Base-by-base conservation (phyloP, 2,888 invertebrate genomes). In the Odontothrips loti region DNA sequence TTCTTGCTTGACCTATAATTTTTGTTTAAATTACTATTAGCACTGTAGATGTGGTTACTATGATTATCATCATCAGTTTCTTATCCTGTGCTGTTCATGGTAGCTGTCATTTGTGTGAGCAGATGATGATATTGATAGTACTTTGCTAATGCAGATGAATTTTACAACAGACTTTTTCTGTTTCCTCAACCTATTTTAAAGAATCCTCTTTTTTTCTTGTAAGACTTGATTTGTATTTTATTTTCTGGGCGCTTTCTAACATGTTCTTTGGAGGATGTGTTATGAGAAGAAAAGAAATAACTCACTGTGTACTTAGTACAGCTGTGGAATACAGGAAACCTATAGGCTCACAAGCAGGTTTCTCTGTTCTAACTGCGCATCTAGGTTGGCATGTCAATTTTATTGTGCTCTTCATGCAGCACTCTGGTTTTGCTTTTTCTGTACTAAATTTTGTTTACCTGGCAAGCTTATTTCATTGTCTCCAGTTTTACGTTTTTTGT, bases 301-400 rank as follows among this genome's bases (percentile, higher is more conserved):
- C 58, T n/a, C 15, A n/a, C 58, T 58, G 58, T 58, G 58, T 58
- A 58, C 58, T 58, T 58, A 17, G 58, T 27, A 75, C 27, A 75
- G 68, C 10, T 23, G 68, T 75, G 68, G 0, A 27, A 58, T 15
- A 58, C 10, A 58, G 34, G 34, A 43, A 43, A 2, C 34, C n/a
- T n/a, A n/a, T 43, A 6, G 34, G 34, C 34, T 43, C 6, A 43
- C 3, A 43, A 43, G 34, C 34, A 6, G 34, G 2, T 43, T 43
- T 43, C 34, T 43, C 34, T 43, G 34, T 43, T 43, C 34, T 43
- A 43, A 6, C 34, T 43, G 34, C 34, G 34, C 58, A 17, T 58
- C 34, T 58, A 58, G 58, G 58, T 58, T 58, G 34, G 58, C 58
- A 58, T 58, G 58, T 58, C 58, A 58, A 58, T 58, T 58, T 58